phyloP scores from a whole-genome alignment of 2,888 invertebrate genomes.

The Drosophila parthenogenetica region DNA sequence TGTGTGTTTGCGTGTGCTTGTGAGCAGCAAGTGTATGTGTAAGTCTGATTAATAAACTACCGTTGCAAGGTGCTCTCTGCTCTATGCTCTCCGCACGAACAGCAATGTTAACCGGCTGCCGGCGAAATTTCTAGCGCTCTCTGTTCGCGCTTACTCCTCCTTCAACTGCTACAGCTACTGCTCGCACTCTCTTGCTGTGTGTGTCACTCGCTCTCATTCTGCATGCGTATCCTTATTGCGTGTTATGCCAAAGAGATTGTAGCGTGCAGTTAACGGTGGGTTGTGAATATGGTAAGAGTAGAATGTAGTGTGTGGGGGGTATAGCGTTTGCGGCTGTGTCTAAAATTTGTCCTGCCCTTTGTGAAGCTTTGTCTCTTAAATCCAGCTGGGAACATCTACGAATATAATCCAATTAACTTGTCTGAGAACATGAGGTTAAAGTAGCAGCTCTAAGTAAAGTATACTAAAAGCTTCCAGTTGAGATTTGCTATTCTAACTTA shows the following conservation, averaged over 20 bases:
- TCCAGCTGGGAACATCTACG: constrained; percentile 40
- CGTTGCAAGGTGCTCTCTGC: constrained; percentile 68
- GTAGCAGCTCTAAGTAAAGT: background rate
- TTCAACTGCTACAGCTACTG: too few relatives aligned
- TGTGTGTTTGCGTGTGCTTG: constrained; percentile 20
- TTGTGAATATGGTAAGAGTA: background rate
- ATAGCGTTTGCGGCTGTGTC: constrained; percentile 35
- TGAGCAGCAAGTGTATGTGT: constrained; percentile 47
- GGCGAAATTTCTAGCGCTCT: constrained; percentile 20
- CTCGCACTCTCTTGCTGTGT: constrained; percentile 4
- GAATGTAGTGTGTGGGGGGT: background rate
- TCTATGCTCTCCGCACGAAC: constrained; percentile 17
- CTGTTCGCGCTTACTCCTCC: constrained; percentile 6
- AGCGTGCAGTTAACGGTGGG: background rate
- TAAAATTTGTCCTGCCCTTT: constrained; percentile 44
- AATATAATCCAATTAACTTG: constrained; percentile 38
- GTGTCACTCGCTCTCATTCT: background rate
- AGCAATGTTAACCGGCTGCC: constrained; percentile 37
- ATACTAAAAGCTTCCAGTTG: too few relatives aligned
- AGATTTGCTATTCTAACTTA: too few relatives aligned
- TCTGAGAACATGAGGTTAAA: constrained; percentile 15
- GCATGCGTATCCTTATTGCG: constrained; percentile 49
- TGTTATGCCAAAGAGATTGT: constrained; percentile 4
- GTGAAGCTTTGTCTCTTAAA: constrained; percentile 46
- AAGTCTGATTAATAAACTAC: constrained; percentile 66